These are phyloP conservation scores for Ceratoteleas bidentatus DNA, from an alignment of 1,140 invertebrate species.

Conservation along the genomic window DNA sequence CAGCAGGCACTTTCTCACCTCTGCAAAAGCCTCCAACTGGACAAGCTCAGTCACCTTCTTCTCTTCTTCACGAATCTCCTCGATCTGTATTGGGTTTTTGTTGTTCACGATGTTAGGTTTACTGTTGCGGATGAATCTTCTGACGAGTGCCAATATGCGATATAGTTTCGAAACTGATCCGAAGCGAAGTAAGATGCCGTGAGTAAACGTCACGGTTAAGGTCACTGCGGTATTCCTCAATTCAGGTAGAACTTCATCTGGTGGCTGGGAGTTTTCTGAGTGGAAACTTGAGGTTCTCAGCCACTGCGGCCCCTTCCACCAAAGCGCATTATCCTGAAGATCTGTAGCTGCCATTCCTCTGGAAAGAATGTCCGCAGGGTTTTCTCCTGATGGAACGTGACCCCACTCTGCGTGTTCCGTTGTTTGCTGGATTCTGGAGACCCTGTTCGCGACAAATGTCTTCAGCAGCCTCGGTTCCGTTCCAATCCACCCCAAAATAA, in stretches of 20 bases:
- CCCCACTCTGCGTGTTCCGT: neutral
- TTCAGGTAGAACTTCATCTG: neutral
- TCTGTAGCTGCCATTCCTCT: neutral
- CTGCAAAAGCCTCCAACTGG: neutral
- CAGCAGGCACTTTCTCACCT: neutral
- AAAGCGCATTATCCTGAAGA: neutral
- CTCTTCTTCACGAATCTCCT: neutral
- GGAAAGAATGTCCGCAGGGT: neutral
- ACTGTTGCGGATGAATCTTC: conserved; percentile 3
- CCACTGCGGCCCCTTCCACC: conserved; percentile 1
- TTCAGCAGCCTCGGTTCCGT: neutral
- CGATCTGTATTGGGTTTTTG: neutral
- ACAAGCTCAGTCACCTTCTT: neutral
- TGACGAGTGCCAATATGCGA: conserved; percentile 8
- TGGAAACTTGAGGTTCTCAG: neutral
- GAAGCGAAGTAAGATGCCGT: neutral
- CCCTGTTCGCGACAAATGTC: neutral
- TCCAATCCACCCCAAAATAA: neutral
- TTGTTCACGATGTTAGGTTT: neutral
- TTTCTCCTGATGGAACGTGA: conserved; percentile 1
- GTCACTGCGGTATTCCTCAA: neutral
- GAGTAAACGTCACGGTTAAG: neutral
- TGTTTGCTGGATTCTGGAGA: neutral
- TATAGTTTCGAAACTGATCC: neutral
- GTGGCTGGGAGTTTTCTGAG: neutral